phyloP scores from a whole-genome alignment of 1,140 invertebrate species.

The Zaprionus inermis region DNA sequence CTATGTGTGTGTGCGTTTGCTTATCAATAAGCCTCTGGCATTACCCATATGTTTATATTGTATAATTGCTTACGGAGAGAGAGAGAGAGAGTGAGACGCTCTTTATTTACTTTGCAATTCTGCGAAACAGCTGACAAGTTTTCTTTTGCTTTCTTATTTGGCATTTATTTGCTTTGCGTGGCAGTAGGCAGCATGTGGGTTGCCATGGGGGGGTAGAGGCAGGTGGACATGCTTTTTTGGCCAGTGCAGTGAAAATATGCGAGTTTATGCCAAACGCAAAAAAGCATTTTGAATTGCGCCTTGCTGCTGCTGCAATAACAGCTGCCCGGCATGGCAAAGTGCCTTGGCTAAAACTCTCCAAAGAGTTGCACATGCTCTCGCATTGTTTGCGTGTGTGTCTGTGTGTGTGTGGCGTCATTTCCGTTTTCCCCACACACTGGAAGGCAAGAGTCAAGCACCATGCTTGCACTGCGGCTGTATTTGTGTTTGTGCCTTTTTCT shows the following conservation, averaged over 20 bases:
- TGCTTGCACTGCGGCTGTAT: constrained; percentile 9
- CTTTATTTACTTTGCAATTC: constrained; percentile 34
- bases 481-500: constrained; percentile 20
- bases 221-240: constrained; percentile 28
- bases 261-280: constrained; percentile 27
- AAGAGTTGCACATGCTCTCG: constrained; percentile 58
- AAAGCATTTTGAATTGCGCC: too few species aligned
- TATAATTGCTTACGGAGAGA: constrained; percentile 35
- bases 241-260: constrained; percentile 21
- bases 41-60: constrained; percentile 53
- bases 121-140: constrained; percentile 49
- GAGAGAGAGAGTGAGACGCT: too few species aligned
- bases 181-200: not conserved
- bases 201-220: not conserved
- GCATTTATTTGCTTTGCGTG: not conserved
- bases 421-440: constrained; percentile 74
- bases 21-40: constrained; percentile 45
- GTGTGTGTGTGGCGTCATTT: constrained; percentile 66
- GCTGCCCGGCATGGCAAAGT: constrained; percentile 48
- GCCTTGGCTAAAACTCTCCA: constrained; percentile 75
- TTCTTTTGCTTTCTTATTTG: constrained; percentile 21
- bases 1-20: constrained; percentile 20
- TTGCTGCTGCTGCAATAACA: constrained; percentile 30
- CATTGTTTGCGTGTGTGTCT: constrained; percentile 6
- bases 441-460: constrained; percentile 36